Evolutionary conservation across 2,797 vertebrate species (phyloP), one percentile per base, ranked within the genome.

Genomic region (Rhinogobio ventralis): DNA sequence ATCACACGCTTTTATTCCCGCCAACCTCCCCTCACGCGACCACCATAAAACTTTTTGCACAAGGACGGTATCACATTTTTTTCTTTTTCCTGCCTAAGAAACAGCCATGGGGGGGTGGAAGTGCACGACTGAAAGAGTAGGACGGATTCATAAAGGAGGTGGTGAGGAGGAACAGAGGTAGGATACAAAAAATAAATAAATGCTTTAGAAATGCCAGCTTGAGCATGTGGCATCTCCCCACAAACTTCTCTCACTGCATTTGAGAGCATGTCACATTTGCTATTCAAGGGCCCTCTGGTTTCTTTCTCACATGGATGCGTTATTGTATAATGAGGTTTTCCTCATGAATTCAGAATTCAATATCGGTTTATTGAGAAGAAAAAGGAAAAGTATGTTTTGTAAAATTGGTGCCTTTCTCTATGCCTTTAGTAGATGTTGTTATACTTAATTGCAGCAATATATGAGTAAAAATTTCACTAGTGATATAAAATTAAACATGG

Each of bases 181-280:
- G 36, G 33, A 76, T 68, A 57, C 71, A 83, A 39, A 53, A 36
- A 75, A 68, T 75, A 68, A 68, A 84, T 23, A 84, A 78, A 68
- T 77, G 82, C 36, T 69, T 76, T 69, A 14, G 74, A 84, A 71
- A 78, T 60, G 62, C 11, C 72, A 83, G 72, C 60, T 66, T 14
- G 62, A 83, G 81, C 72, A 46, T 55, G 60, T 45, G 28, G 68
- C 68, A 42, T 73, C 53, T 49, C 51, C 80, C n/a, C n/a, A 28
- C 55, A 72, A 39, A 81, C 45, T 64, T 82, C 69, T 75, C 15
- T 19, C 57, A 5, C 46, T 36, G 36, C 62, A 75, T 51, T 9
- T 86, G 14, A 71, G 77, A 76, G 51, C 23, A 14, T 45, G 51
- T 88, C 83, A 78, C 86, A 84, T 88, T 87, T 91, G 85, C 86